Base-by-base conservation (phyloP, 2,888 invertebrate species). In the Beris chalybata region DNA sequence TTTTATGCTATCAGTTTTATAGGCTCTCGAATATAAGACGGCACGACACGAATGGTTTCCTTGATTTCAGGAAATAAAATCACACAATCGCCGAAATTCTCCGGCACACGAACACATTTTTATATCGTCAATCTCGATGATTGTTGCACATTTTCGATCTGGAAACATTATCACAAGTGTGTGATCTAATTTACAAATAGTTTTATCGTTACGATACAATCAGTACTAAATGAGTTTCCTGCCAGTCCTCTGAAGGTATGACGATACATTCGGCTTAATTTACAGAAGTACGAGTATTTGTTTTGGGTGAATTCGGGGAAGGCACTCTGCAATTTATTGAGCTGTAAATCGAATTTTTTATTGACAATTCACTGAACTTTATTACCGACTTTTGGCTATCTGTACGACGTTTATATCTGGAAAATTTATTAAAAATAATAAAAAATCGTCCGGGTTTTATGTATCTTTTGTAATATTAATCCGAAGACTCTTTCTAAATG, bases 141-240 rank as follows among this genome's bases (percentile, higher is more conserved):
- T 61, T 61, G 61, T 61, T 61, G 61, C 61, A 61, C 61, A 61
- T 61, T 61, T 61, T 30, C 22, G 30, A 38, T 38, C 38, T 38
- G 50, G 43, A 50, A 50, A 50, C 52, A 43, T 61, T 61, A 61
- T 61, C 61, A 38, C 58, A 55, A 64, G 69, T 67, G 66, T 64
- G 69, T 64, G 69, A 69, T 69, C 66, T 69, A 69, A 69, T 69
- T 69, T 69, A 69, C 69, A 69, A 69, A 69, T 69, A 69, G 69
- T 69, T 69, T 69, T 69, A 69, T 66, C 66, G 67, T 69, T 67
- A 64, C 67, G 69, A 69, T 69, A 69, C 65, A 69, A 69, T 69
- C 67, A 67, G 50, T 50, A 64, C 66, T 58, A 57, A 69, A 66
- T 61, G 65, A 69, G 66, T 66, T 66, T 61, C 66, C 61, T 66